Conservation (phyloP, 2,113 vertebrate genomes). For the Sander lucioperca region DNA sequence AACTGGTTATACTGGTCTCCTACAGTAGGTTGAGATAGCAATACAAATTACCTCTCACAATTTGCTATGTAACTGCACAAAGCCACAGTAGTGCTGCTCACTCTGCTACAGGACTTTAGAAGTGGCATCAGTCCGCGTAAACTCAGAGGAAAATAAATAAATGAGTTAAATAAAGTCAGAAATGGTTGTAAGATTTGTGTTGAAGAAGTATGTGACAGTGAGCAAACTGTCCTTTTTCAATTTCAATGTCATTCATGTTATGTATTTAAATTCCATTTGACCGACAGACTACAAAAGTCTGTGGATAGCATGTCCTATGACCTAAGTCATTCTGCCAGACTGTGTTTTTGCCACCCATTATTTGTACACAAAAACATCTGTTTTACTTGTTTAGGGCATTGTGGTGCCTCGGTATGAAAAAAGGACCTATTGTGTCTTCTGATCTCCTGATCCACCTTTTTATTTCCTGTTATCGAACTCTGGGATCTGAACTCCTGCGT, state of each 20-base stretch:
- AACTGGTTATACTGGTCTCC: constrained; percentile 22
- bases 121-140: background rate
- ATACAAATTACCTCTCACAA: constrained; percentile 15
- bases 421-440: constrained; percentile 17
- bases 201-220: background rate
- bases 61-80: background rate
- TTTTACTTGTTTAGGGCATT: background rate
- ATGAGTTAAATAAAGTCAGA: background rate
- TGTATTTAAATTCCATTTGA: background rate
- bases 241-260: background rate
- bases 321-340: background rate
- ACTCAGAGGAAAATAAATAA: background rate
- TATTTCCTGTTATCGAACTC: constrained; percentile 49
- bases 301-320: background rate
- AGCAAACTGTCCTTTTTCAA: background rate
- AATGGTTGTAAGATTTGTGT: background rate
- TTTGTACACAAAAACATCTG: constrained; percentile 7
- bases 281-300: background rate
- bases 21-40: constrained; percentile 1
- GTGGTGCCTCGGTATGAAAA: background rate
- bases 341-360: background rate
- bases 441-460: constrained; percentile 49
- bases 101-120: background rate
- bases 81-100: background rate
- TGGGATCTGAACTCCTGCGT: constrained; percentile 30